Evolutionary conservation across 2,797 vertebrate genomes (phyloP).

Genomic region (Gymnopithys bicolor): DNA sequence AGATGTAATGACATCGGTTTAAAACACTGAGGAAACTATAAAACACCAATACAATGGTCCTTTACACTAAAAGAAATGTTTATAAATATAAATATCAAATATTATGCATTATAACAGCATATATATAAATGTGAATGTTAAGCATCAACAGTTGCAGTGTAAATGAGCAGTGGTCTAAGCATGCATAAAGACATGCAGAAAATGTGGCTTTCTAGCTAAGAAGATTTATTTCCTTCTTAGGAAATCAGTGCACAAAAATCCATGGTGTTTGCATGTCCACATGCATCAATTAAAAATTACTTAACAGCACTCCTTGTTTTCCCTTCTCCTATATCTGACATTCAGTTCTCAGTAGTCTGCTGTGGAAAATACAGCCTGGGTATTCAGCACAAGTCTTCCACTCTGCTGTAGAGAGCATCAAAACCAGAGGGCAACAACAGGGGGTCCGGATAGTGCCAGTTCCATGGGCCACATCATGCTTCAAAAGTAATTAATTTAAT

Average conservation of each 20-base stretch:
- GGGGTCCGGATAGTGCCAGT: accelerated
- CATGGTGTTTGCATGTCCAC: accelerated
- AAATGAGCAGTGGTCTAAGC: background rate
- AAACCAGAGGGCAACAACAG: background rate
- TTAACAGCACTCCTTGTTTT: background rate
- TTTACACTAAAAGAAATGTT: background rate
- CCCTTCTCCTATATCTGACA: background rate
- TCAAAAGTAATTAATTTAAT: background rate
- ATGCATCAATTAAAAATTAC: background rate
- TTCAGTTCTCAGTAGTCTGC: background rate
- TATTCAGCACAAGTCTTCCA: background rate
- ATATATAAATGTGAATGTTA: background rate
- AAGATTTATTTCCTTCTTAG: background rate
- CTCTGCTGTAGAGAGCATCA: background rate
- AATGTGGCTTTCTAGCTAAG: background rate
- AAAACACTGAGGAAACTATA: background rate
- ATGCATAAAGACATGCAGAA: background rate
- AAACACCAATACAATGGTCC: accelerated
- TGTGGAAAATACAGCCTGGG: background rate
- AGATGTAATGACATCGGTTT: background rate
- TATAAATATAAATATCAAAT: background rate
- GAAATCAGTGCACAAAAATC: background rate
- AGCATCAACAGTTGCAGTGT: background rate
- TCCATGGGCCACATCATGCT: background rate
- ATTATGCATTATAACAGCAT: background rate